Evolutionary conservation across 2,797 vertebrate genomes (phyloP).

Genomic region (Bradypodion pumilum): DNA sequence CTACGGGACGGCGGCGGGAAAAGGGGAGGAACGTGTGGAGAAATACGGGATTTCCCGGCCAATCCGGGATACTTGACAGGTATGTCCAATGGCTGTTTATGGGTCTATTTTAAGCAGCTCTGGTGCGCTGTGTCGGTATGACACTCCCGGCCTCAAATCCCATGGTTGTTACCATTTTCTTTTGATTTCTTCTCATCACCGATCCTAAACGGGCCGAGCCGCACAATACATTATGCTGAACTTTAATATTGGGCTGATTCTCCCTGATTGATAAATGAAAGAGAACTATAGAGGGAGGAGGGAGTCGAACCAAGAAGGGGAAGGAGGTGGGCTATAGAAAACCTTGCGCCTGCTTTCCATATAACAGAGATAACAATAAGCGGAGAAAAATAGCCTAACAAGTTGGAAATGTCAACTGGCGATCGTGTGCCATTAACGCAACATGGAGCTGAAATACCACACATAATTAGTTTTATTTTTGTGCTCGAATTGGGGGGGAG

Average conservation of each 20-base stretch:
- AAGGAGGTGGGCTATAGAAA: constrained; percentile 47
- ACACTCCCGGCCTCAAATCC: too few species aligned
- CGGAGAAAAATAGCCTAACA: constrained; percentile 77
- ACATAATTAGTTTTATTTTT: constrained; percentile 74
- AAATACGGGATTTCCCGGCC: too few species aligned
- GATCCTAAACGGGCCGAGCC: constrained; percentile 18
- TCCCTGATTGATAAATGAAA: constrained; percentile 53
- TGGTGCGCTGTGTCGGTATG: too few species aligned
- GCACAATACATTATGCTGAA: constrained; percentile 29
- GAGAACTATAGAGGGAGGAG: neutral
- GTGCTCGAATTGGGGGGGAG: constrained; percentile 66
- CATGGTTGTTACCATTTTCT: neutral
- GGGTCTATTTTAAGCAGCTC: too few species aligned
- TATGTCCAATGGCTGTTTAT: too few species aligned
- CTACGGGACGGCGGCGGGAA: too few species aligned
- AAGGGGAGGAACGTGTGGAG: too few species aligned
- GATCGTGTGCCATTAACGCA: constrained; percentile 74
- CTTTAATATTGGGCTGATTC: constrained; percentile 60
- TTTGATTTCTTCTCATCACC: neutral
- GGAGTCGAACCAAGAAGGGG: too few species aligned
- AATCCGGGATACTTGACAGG: too few species aligned
- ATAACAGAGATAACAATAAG: constrained; percentile 74
- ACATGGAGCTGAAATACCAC: constrained; percentile 77
- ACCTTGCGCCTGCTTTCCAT: constrained; percentile 62
- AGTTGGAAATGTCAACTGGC: constrained; percentile 74